phyloP scores from a whole-genome alignment of 2,888 invertebrate genomes.

The Drosophila neutralis region DNA sequence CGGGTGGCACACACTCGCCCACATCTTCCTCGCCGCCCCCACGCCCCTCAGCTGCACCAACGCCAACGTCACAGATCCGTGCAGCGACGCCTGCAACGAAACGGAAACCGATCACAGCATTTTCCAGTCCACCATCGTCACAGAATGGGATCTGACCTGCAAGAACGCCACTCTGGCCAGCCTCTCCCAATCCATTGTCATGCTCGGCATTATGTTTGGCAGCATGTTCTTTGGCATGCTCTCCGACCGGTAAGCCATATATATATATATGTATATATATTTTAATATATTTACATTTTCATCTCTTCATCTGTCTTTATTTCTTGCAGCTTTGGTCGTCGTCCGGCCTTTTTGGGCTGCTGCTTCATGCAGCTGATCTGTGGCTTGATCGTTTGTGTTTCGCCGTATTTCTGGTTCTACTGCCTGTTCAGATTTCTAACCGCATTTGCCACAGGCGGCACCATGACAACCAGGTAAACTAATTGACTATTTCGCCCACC shows the following conservation, averaged over 20 bases:
- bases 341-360: conserved; percentile 89
- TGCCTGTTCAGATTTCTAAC: conserved; percentile 89
- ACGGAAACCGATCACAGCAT: conserved; percentile 87
- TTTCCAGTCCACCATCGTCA: conserved; percentile 90
- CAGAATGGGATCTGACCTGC: conserved; percentile 90
- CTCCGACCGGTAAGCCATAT: conserved; percentile 89
- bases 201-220: conserved; percentile 91
- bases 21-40: conserved; percentile 91
- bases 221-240: conserved; percentile 90
- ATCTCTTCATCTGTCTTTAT: neutral
- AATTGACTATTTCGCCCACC: neutral
- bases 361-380: conserved; percentile 90
- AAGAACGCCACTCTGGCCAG: conserved; percentile 87
- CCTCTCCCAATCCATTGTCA: conserved; percentile 91
- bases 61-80: conserved; percentile 83
- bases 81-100: conserved; percentile 87
- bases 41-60: conserved; percentile 86
- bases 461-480: conserved; percentile 89
- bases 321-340: conserved; percentile 89
- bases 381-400: conserved; percentile 89
- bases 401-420: conserved; percentile 88
- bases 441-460: conserved; percentile 92
- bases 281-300: neutral
- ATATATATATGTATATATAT: neutral
- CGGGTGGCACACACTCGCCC: conserved; percentile 92